phyloP scores from a whole-genome alignment of 2,888 invertebrate species.

The Eugnorisma glareosa region DNA sequence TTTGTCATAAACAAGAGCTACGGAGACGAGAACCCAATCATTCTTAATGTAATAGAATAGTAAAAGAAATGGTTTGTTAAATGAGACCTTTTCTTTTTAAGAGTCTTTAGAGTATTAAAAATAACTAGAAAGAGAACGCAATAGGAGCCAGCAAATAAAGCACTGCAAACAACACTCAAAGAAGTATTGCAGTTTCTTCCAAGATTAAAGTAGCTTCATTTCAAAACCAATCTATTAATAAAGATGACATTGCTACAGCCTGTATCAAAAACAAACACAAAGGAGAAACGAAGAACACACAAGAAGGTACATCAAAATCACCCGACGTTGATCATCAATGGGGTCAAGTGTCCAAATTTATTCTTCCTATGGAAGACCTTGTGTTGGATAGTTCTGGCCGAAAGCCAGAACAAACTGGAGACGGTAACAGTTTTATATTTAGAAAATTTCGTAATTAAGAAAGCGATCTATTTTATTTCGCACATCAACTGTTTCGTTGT shows the following conservation, averaged over 20 bases:
- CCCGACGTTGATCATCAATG: conserved; percentile 41
- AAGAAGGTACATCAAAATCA: conserved; percentile 39
- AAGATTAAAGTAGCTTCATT: neutral
- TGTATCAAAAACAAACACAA: neutral
- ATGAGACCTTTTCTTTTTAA: neutral
- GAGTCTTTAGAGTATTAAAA: neutral
- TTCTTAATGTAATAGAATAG: neutral
- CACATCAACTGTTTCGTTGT: conserved; percentile 38
- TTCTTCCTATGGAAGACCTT: conserved; percentile 61
- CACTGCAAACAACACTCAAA: neutral
- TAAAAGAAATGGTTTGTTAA: neutral
- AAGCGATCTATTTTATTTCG: conserved; percentile 43
- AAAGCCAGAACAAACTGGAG: conserved; percentile 51
- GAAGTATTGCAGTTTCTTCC: neutral
- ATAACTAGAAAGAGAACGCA: neutral
- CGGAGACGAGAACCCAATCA: neutral
- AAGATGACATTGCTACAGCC: neutral
- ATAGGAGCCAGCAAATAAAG: neutral
- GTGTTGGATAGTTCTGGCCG: conserved; percentile 56
- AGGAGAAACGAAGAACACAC: conserved; percentile 4
- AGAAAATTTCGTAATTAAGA: conserved; percentile 64
- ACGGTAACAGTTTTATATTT: conserved; percentile 56
- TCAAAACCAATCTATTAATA: neutral
- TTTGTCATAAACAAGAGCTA: neutral
- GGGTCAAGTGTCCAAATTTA: conserved; percentile 63